These are phyloP conservation scores for Megamerina dolium DNA, from an alignment of 2,888 invertebrate species.

Conservation along the genomic window DNA sequence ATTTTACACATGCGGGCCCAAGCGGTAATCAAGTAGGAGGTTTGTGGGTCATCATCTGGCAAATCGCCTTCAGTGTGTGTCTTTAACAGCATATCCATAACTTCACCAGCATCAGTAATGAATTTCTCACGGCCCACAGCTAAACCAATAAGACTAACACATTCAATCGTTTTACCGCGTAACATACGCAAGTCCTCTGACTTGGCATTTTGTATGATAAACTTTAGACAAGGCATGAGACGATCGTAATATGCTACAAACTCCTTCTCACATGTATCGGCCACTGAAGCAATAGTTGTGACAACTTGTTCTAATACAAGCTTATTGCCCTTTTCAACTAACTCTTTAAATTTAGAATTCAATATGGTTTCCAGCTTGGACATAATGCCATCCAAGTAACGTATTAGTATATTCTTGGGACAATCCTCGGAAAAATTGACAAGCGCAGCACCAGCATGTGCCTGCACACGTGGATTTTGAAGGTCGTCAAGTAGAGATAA, in stretches of 20 bases:
- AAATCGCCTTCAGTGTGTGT: constrained; percentile 81
- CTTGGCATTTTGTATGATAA: constrained; percentile 91
- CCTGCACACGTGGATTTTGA: constrained; percentile 83
- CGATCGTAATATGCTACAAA: constrained; percentile 93
- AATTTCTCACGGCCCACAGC: constrained; percentile 82
- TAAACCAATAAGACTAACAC: constrained; percentile 93
- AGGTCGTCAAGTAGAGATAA: constrained; percentile 84
- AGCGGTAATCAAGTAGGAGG: constrained; percentile 95
- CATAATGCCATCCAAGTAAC: constrained; percentile 89
- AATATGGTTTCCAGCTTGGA: constrained; percentile 82
- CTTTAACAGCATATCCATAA: constrained; percentile 90
- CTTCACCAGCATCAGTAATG: constrained; percentile 83
- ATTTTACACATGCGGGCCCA: constrained; percentile 99
- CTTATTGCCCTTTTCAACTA: constrained; percentile 90
- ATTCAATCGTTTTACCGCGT: constrained; percentile 97
- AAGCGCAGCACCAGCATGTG: constrained; percentile 84
- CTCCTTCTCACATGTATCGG: constrained; percentile 95
- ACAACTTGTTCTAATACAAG: constrained; percentile 92
- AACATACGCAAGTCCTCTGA: constrained; percentile 82
- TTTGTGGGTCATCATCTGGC: constrained; percentile 93
- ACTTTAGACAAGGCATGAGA: constrained; percentile 90
- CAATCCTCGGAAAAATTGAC: constrained; percentile 99
- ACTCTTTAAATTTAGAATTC: constrained; percentile 87
- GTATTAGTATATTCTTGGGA: constrained; percentile 85
- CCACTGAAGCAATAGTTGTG: constrained; percentile 97